Evolutionary conservation across 2,113 vertebrate genomes (phyloP).

Genomic region (Gavia stellata): DNA sequence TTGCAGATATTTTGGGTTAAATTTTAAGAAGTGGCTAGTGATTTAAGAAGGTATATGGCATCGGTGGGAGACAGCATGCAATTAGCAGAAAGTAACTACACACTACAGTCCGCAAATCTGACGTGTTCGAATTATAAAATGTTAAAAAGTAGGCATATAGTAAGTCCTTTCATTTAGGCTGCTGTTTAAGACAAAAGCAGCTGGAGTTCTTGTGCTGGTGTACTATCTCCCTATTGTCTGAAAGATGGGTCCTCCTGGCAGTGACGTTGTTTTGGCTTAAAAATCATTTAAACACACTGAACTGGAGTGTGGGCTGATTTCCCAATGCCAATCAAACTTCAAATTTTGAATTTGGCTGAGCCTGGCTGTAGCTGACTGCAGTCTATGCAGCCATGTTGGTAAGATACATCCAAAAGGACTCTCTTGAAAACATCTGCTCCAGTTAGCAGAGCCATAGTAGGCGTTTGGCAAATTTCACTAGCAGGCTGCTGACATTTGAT

Average conservation of each 20-base stretch:
- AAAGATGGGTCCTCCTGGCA: neutral
- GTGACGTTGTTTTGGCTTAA: neutral
- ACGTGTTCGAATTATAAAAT: neutral
- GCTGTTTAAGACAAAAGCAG: neutral
- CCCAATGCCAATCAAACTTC: neutral
- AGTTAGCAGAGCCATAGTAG: neutral
- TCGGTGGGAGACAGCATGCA: neutral
- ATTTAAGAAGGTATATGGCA: neutral
- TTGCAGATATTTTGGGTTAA: neutral
- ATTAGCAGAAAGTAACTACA: neutral
- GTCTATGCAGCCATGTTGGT: neutral
- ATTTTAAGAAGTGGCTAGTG: neutral
- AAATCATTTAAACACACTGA: slow-evolving; percentile 7
- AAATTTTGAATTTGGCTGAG: neutral
- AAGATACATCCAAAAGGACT: neutral
- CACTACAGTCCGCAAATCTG: neutral
- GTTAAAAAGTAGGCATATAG: neutral
- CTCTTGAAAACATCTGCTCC: slow-evolving; percentile 11
- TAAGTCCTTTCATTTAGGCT: neutral
- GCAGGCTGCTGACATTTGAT: neutral
- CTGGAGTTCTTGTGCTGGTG: neutral
- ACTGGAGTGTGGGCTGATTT: neutral
- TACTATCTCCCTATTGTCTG: neutral
- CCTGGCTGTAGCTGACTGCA: neutral
- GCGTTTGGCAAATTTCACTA: neutral